phyloP scores from a whole-genome alignment of 2,888 invertebrate species.

The Poecilobothrus nobilitatus region DNA sequence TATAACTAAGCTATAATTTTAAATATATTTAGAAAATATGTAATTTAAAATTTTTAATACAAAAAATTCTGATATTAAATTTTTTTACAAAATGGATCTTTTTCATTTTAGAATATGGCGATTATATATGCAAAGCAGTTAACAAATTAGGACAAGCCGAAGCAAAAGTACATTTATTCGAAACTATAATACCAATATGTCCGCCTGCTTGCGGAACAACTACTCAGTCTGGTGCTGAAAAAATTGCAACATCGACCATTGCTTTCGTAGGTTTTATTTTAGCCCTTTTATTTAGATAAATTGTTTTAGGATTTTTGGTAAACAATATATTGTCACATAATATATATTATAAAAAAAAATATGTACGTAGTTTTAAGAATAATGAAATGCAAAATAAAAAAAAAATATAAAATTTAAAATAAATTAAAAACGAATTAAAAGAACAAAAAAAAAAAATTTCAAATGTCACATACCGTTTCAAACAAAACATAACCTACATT shows the following conservation, averaged over 20 bases:
- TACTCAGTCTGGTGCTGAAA: slow-evolving; percentile 30
- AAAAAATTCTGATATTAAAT: too few species aligned
- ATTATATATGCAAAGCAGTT: slow-evolving; percentile 77
- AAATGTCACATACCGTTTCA: too few species aligned
- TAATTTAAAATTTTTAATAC: too few species aligned
- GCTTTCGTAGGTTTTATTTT: slow-evolving; percentile 47
- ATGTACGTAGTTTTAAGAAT: neutral
- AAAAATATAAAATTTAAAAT: too few species aligned
- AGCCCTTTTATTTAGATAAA: slow-evolving; percentile 38
- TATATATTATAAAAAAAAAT: neutral
- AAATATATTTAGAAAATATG: too few species aligned
- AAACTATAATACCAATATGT: slow-evolving; percentile 85
- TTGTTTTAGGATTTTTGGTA: neutral
- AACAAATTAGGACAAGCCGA: slow-evolving; percentile 81
- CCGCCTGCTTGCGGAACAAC: slow-evolving; percentile 70
- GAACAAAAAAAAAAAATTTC: too few species aligned
- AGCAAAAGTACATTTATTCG: slow-evolving; percentile 71
- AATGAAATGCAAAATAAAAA: neutral
- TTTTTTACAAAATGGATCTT: too few species aligned
- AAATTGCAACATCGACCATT: slow-evolving; percentile 41
- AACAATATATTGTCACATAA: neutral
- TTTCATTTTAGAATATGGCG: slow-evolving; percentile 59
- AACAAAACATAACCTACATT: too few species aligned
- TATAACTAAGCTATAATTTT: too few species aligned
- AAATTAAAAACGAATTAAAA: too few species aligned